Evolutionary conservation across 2,113 vertebrate genomes (phyloP).

Genomic region (Empidonax alnorum): DNA sequence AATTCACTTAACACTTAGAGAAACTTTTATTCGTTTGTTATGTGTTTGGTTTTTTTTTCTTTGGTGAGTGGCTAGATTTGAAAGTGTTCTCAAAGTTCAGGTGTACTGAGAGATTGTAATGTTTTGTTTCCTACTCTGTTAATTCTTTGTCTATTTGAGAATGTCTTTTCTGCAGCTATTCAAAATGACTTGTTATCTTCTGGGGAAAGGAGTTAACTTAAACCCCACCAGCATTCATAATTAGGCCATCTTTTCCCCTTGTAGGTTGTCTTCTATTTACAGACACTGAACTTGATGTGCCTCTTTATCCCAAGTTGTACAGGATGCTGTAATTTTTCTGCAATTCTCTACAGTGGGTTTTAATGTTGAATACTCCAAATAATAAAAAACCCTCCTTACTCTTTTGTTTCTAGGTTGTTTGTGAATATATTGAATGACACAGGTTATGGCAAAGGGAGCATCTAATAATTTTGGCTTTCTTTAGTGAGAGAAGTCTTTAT

Average conservation of each 20-base stretch:
- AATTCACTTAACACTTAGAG: neutral
- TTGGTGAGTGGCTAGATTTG: neutral
- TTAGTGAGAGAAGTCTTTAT: neutral
- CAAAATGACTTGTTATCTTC: neutral
- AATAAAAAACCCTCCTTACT: neutral
- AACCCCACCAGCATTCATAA: neutral
- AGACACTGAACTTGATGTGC: neutral
- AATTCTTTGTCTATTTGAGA: neutral
- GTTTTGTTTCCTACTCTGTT: neutral
- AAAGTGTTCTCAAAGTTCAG: neutral
- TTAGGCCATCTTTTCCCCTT: neutral
- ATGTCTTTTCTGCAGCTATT: neutral
- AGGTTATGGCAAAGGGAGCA: neutral
- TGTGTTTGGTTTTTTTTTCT: neutral
- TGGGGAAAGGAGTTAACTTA: neutral
- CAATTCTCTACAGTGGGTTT: neutral
- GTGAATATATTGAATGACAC: neutral
- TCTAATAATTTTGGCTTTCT: neutral
- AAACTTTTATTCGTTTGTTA: neutral
- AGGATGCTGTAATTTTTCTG: neutral
- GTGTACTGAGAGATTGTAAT: neutral
- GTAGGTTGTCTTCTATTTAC: neutral
- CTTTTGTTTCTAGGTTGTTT: neutral
- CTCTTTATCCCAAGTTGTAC: neutral
- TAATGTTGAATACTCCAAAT: neutral